Percentiles rank a stretch among this genome's conserved stretches.
These are phyloP conservation scores for Steinernema feltiae DNA, from an alignment of 1,140 invertebrate genomes.

Conservation along the genomic window DNA sequence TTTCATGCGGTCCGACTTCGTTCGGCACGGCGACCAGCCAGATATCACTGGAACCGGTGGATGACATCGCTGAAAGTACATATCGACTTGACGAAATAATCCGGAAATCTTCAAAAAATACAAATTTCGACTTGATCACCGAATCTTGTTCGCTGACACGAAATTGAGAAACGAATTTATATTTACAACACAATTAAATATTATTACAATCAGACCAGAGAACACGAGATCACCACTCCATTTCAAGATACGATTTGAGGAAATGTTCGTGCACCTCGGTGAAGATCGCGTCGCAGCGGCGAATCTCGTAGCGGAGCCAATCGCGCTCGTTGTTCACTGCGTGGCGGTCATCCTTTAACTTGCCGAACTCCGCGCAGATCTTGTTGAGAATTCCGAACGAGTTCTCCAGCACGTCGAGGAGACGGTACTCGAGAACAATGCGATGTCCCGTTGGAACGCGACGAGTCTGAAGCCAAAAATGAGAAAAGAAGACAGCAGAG, in stretches of 20 bases:
- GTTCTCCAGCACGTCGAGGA: conserved; percentile 34
- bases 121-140: too few relatives aligned
- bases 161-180: too few relatives aligned
- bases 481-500: background rate
- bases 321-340: conserved; percentile 40
- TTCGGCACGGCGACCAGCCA: too few relatives aligned
- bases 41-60: too few relatives aligned
- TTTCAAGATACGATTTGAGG: conserved; percentile 49
- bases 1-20: too few relatives aligned
- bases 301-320: conserved; percentile 47
- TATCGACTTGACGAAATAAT: too few relatives aligned
- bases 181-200: too few relatives aligned
- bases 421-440: conserved; percentile 41
- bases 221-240: conserved; percentile 58
- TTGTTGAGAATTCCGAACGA: conserved; percentile 44
- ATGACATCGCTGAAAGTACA: too few relatives aligned
- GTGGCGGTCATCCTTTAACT: conserved; percentile 28
- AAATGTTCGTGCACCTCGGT: conserved; percentile 46
- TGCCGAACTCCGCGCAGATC: conserved; percentile 41
- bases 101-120: too few relatives aligned
- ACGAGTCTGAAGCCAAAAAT: conserved; percentile 32
- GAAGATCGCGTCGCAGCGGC: conserved; percentile 39
- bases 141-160: too few relatives aligned
- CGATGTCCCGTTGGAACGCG: conserved; percentile 42
- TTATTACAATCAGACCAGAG: conserved; percentile 64